Base-by-base conservation (phyloP, 2,888 invertebrate species). In the Eristalis intricaria region DNA sequence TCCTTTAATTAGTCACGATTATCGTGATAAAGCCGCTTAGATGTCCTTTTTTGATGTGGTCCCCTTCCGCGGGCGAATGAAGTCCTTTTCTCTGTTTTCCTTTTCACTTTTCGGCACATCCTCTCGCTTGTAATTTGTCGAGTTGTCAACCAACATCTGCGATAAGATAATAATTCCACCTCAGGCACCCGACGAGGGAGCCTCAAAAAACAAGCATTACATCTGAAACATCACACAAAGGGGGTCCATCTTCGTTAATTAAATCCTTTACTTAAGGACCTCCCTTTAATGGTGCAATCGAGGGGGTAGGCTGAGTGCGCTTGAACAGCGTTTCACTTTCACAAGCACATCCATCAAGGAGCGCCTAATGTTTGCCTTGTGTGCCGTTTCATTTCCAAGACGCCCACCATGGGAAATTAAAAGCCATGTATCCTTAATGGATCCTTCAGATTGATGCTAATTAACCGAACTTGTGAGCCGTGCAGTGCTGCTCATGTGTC, bases 391-490 rank as follows among this genome's bases (percentile, higher is more conserved):
- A 73, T 65, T 64, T 73, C 68, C 38, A 64, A 71, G 76, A 77
- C 56, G 64, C 40, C 50, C 50, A 50, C 50, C 79, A 68, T 85
- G 85, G 85, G 85, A 85, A 85, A 85, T 85, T 81, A 81, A 73
- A 68, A 60, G 68, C 15, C 77, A 85, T 85, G 81, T 85, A 64
- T 85, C 64, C 56, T 50, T 85, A 85, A 85, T 77, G 81, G 77
- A 80, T 40, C 50, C 23, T 58, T 13, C 68, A 61, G 43, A 73
- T 50, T 78, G 40, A 32, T 32, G 26, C 79, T 79, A 79, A 79
- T 79, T 79, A 71, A 66, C 50, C 50, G 19, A 50, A 50, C 50
- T 50, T 19, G n/a, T 50, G 50, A n/a, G 50, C 19, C 19, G 50
- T 8, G 19, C 50, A 8, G 50, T 19, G 50, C 19, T 19, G 2